Base-by-base conservation (phyloP, 2,888 invertebrate genomes). In the Carterocephalus palaemon region DNA sequence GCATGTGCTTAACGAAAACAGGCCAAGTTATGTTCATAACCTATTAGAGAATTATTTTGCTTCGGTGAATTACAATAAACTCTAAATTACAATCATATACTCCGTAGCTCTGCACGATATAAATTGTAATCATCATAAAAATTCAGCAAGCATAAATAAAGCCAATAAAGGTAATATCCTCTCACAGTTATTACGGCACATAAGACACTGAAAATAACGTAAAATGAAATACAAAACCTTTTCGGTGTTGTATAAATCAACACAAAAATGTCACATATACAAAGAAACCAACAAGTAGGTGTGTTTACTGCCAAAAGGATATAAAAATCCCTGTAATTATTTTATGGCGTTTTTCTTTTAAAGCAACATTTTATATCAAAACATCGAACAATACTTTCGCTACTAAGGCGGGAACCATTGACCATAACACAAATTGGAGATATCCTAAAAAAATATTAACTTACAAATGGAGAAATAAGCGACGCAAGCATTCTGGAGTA, bases 401-500 rank as follows among this genome's bases (percentile, higher is more conserved):
- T 37, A 10, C 24, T 24, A 31, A 29, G 23, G 26, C 29, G 43
- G 31, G 29, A 7, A 17, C 6, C 17, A 31, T 31, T 37, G 36
- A 31, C 37, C 37, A 9, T 40, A 17, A 12, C 3, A 23, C 28
- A 29, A 43, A 19, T 28, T 20, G 24, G 28, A 22, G 22, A 13
- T 26, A 5, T 24, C 9, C 16, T 32, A 32, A 20, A 31, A 22
- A 32, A 42, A 33, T 28, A 60, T 58, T 58, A 47, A 52, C 46
- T 48, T 51, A 53, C 53, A 61, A 71, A 74, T 63, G 47, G 57
- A 62, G 50, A 61, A 61, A 64, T 69, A 62, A 67, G 60, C 62
- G 74, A 61, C 67, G 72, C 71, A 71, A 58, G 55, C 47, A 54
- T 58, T 71, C 74, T 73, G 59, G 47, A 20, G 39, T 52, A 57